Conservation (phyloP, 2,888 invertebrate genomes). For the Patella depressa region DNA sequence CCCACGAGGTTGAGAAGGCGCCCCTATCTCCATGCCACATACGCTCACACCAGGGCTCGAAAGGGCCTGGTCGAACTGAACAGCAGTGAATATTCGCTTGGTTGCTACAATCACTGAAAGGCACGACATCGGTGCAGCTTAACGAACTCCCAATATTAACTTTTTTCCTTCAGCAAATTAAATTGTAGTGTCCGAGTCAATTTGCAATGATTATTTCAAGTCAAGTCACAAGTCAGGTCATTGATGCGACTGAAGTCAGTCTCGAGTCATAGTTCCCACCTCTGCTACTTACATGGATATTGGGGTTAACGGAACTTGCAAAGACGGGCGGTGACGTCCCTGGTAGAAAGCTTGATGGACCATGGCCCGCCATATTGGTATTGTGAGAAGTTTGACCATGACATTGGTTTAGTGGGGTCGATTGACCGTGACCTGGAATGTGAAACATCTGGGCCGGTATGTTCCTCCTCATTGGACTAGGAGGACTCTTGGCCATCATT, state of each 20-base stretch:
- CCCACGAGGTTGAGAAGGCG: no score
- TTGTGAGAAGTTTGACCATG: constrained; percentile 39
- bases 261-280: background rate
- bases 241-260: background rate
- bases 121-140: no score
- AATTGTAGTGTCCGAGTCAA: no score
- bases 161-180: no score
- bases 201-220: background rate
- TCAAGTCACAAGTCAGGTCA: background rate
- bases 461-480: constrained; percentile 77
- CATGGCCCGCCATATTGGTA: constrained; percentile 26
- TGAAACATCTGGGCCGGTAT: constrained; percentile 37
- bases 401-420: constrained; percentile 23
- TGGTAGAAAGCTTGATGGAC: constrained; percentile 37
- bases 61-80: no score
- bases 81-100: no score
- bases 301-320: constrained; percentile 35
- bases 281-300: constrained; percentile 34
- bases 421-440: constrained; percentile 34
- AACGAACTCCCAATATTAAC: no score
- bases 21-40: no score
- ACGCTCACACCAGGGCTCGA: no score
- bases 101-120: no score
- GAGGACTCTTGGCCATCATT: constrained; percentile 72
- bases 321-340: constrained; percentile 66